Percentiles rank a stretch among this genome's conserved stretches.
Evolutionary conservation across 92 coral and sea anemone genomes (phyloP).

Genomic region (Parazoanthus swiftii): DNA sequence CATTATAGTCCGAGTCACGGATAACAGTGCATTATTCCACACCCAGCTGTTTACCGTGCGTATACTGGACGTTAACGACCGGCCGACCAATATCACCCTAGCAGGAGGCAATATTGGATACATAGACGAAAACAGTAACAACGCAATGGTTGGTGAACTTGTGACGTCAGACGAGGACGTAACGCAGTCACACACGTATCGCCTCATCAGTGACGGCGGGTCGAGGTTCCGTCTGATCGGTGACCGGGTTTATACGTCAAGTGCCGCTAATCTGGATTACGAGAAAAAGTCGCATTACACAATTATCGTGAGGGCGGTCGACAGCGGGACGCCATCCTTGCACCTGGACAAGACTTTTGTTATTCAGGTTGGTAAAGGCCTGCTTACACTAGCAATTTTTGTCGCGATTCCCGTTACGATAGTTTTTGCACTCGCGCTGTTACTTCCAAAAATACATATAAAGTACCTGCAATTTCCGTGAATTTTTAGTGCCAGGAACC

Average conservation of each 20-base stretch:
- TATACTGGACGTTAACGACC: conserved; percentile 82
- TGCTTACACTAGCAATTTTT: too few relatives aligned
- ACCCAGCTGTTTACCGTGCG: conserved; percentile 65
- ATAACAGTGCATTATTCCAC: conserved; percentile 71
- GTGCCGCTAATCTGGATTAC: conserved; percentile 63
- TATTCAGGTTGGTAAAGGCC: conserved; percentile 56
- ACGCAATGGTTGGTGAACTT: conserved; percentile 75
- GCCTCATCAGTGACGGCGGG: conserved; percentile 62
- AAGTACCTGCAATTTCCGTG: too few relatives aligned
- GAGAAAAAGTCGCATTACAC: conserved; percentile 64
- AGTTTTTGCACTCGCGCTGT: too few relatives aligned
- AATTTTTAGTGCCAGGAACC: too few relatives aligned
- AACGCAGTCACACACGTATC: conserved; percentile 73
- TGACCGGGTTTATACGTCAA: conserved; percentile 59
- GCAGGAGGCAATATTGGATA: conserved; percentile 79
- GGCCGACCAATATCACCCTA: conserved; percentile 76
- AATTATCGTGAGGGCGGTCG: conserved; percentile 68
- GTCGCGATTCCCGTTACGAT: too few relatives aligned
- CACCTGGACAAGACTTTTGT: conserved; percentile 63
- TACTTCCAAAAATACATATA: too few relatives aligned
- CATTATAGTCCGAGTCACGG: conserved; percentile 81
- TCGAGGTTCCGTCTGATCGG: conserved; percentile 65
- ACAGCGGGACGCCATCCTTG: conserved; percentile 72
- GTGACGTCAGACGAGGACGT: conserved; percentile 78
- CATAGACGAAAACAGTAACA: conserved; percentile 74